Percentiles rank a stretch among this genome's conserved stretches.
These are phyloP conservation scores for Dynastes maya DNA, from an alignment of 2,888 invertebrate species.

Conservation along the genomic window DNA sequence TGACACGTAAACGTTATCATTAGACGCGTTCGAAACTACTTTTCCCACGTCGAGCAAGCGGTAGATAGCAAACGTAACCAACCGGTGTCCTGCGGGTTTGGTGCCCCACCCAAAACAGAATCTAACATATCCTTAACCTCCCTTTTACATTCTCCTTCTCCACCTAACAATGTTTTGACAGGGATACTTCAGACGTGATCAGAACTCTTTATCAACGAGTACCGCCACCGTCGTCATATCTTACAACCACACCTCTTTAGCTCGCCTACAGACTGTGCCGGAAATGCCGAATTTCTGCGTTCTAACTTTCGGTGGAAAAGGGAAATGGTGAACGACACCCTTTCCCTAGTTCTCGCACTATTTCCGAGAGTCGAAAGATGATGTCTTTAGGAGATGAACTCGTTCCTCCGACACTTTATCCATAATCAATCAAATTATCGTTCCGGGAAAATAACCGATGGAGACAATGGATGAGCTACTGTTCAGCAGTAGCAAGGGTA, in stretches of 20 bases:
- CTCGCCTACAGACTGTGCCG: background rate
- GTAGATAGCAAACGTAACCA: constrained; percentile 11
- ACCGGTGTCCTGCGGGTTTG: background rate
- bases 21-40: background rate
- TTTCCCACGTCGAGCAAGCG: background rate
- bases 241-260: background rate
- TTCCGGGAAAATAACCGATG: constrained; percentile 25
- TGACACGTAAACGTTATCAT: constrained; percentile 24
- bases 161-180: constrained; percentile 37
- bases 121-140: background rate
- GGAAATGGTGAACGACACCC: background rate
- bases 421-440: constrained; percentile 46
- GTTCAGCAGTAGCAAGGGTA: background rate
- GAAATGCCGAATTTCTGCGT: background rate
- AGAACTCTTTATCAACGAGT: constrained; percentile 38
- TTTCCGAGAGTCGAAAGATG: constrained; percentile 30
- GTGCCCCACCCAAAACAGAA: background rate
- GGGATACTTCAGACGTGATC: constrained; percentile 43
- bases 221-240: constrained; percentile 8
- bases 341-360: constrained; percentile 39
- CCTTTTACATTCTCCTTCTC: background rate
- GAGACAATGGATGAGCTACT: constrained; percentile 28
- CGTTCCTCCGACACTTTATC: constrained; percentile 30
- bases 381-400: constrained; percentile 19
- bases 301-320: constrained; percentile 1